Base-by-base conservation (phyloP, 2,888 invertebrate species). In the Drosophila mettleri region DNA sequence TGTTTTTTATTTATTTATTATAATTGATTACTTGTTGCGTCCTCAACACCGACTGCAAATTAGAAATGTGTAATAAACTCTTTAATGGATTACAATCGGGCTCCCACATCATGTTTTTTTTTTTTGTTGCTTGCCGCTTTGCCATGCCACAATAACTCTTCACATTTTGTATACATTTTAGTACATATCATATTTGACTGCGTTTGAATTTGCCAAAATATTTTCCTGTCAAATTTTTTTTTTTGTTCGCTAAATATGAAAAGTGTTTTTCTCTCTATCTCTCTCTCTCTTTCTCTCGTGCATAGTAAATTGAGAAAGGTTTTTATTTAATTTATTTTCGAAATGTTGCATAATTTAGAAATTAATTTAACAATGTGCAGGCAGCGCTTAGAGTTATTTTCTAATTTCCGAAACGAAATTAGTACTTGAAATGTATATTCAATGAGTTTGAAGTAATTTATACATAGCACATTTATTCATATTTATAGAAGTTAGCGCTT, bases 51-150 rank as follows among this genome's bases (percentile, higher is more conserved):
- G 39, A 64, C 63, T 68, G 43, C 76, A 64, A 73, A 69, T 75
- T 70, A 75, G 48, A 67, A 43, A 39, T 55, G 58, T 63, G 20
- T 75, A 79, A 76, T 78, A 70, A 57, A 78, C 66, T 69, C 45
- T 39, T 18, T 20, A 62, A 48, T 51, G 46, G 41, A 58, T 65
- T 66, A 62, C 48, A 48, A 64, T 57, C n/a, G 48, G 10, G n/a
- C 38, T 29, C n/a, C 24, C 38, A 39, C 16, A 58, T 38, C 34
- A 51, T 58, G 53, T 24, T n/a, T 31, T 41, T 34, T 34, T 34
- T 24, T 14, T 29, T 5, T 16, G 29, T 6, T 41, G 16, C 8
- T 33, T 33, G 14, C 20, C 48, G 41, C 31, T 46, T 55, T 63
- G 24, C 22, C 9, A 31, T 54, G 58, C 68, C 82, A 52, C 77